Evolutionary conservation across 2,113 vertebrate species (phyloP).

Genomic region (Pedionomus torquatus): DNA sequence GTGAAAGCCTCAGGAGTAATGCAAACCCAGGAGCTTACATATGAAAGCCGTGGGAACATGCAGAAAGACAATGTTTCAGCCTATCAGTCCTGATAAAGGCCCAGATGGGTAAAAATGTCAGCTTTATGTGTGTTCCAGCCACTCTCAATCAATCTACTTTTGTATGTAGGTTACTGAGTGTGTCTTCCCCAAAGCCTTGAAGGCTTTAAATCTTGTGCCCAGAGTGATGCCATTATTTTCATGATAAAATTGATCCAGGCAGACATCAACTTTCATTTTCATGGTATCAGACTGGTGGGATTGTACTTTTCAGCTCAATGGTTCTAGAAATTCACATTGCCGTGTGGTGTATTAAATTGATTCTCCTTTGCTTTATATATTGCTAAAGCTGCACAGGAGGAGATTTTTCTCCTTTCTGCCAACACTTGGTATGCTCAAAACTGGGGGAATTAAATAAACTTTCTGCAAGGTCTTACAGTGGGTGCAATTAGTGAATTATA

Average conservation of each 20-base stretch:
- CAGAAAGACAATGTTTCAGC: slow-evolving; percentile 18
- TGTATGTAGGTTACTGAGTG: slow-evolving; percentile 14
- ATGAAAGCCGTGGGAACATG: background rate
- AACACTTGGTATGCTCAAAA: background rate
- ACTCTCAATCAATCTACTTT: slow-evolving; percentile 39
- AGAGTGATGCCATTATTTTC: slow-evolving; percentile 30
- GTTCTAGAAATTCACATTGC: slow-evolving; percentile 58
- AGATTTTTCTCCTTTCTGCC: background rate
- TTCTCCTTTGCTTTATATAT: slow-evolving; percentile 32
- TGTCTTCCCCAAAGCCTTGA: slow-evolving; percentile 36
- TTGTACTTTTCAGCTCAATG: slow-evolving; percentile 64
- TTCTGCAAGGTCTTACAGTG: background rate
- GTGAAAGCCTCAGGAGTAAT: slow-evolving; percentile 16
- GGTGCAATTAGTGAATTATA: background rate
- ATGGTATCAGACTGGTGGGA: slow-evolving; percentile 62
- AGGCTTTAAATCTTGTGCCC: slow-evolving; percentile 21
- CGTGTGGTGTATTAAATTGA: slow-evolving; percentile 41
- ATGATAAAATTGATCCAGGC: slow-evolving; percentile 45
- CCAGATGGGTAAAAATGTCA: slow-evolving; percentile 3
- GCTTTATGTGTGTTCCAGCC: slow-evolving; percentile 10
- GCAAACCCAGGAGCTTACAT: background rate
- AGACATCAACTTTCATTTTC: slow-evolving; percentile 58
- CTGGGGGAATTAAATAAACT: background rate
- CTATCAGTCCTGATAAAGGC: slow-evolving; percentile 34
- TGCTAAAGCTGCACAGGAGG: background rate